A percentile compares a stretch with the other conserved stretches of the same genome.
phyloP scores from a whole-genome alignment of 2,888 invertebrate genomes.

The Cryptus armator region DNA sequence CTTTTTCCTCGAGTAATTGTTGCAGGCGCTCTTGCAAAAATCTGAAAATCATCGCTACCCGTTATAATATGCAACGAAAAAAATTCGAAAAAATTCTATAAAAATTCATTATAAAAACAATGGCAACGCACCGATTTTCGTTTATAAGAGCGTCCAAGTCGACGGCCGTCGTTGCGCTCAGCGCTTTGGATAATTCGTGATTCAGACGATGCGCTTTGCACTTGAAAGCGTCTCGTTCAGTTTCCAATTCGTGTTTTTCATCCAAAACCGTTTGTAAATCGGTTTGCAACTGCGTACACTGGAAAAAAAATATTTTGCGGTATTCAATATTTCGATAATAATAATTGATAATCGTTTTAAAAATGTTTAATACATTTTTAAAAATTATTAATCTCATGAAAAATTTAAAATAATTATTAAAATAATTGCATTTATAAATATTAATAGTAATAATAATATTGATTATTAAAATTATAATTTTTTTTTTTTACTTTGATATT shows the following conservation, averaged over 20 bases:
- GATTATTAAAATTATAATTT: background rate
- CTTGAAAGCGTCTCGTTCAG: conserved; percentile 93
- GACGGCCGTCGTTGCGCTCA: conserved; percentile 87
- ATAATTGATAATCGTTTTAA: background rate
- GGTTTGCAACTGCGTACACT: conserved; percentile 91
- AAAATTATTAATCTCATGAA: too few relatives aligned
- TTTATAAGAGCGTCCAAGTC: conserved; percentile 93
- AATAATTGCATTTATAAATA: background rate
- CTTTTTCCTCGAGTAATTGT: conserved; percentile 92
- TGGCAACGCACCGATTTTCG: conserved; percentile 89
- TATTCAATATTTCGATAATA: background rate
- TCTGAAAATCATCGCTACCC: conserved; percentile 77
- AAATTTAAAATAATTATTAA: background rate
- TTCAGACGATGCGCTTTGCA: conserved; percentile 93
- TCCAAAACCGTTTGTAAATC: conserved; percentile 93
- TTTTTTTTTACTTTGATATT: conserved; percentile 87
- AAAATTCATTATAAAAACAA: background rate
- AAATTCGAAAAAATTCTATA: background rate
- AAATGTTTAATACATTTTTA: too few relatives aligned
- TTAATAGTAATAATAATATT: background rate
- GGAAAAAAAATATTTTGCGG: conserved; percentile 68
- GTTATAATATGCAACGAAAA: background rate
- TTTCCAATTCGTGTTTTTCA: conserved; percentile 93
- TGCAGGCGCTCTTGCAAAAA: conserved; percentile 93
- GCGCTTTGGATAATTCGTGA: conserved; percentile 91